Evolutionary conservation across 2,113 vertebrate genomes (phyloP), one percentile per base, ranked within the genome.

Genomic region (Girardinichthys multiradiatus): DNA sequence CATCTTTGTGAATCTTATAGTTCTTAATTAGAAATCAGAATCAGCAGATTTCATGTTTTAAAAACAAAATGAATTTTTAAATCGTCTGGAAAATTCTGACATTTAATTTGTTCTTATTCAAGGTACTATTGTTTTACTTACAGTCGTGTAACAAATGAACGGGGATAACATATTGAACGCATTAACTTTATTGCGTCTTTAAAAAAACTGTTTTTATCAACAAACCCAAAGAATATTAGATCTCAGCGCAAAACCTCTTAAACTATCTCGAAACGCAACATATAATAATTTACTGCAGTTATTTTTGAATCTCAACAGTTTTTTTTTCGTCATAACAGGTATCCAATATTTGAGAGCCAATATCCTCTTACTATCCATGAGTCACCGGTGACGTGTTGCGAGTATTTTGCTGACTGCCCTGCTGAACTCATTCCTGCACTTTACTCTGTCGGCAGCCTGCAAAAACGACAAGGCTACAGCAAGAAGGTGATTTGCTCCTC

Each of bases 391-490:
- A 99, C 98, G 48, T 99, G 97, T 91, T 98, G 97, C 57, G 98
- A 99, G 81, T 99, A 98, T 92, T 98, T 98, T 90, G 96, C 95
- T 3, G 97, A 99, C 92, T 99, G 98, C 89, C 97, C 98, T 45
- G 95, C 94, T 76, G 98, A 99, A 89, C 93, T 99, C 51, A 98
- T 99, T 83, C 98, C 97, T 91, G 98, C 96, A 82, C 95, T 99
- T 89, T 99, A 99, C 93, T 99, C 96, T 30, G 96, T 97, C 64
- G 98, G 98, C 68, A 96, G 93, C 79, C 94, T 96, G 79, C 98
- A 99, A 87, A 99, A 99, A 81, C 96, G 97, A 81, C 98, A 99
- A 91, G 96, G 96, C 67, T 99, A 96, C 92, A 99, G 98, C 91
- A 99, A 99, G 93, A 99, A 98, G 97, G 98, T 99, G 92, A 60